These are phyloP conservation scores for Pipistrellus pygmaeus DNA, from an alignment of 2,797 vertebrate genomes.

Conservation along the genomic window DNA sequence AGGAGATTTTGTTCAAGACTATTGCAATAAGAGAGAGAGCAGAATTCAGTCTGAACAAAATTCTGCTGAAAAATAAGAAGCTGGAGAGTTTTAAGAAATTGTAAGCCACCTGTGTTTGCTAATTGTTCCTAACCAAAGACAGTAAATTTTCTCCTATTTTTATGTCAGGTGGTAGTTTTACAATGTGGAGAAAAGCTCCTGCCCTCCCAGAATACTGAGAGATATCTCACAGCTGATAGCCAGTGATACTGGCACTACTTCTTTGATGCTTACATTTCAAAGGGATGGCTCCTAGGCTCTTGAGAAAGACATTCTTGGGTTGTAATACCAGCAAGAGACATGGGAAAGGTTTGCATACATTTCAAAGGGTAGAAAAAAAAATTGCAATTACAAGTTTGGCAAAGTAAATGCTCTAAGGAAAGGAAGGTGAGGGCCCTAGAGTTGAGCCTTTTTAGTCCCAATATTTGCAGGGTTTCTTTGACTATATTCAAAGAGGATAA, in stretches of 20 bases:
- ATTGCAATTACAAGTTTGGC: neutral
- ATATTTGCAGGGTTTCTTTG: constrained; percentile 53
- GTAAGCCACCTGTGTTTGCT: neutral
- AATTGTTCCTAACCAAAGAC: neutral
- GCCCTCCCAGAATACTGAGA: no score
- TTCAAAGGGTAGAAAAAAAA: neutral
- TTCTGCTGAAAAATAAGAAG: neutral
- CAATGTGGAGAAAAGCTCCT: neutral
- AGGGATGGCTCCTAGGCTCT: neutral
- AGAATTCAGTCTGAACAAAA: neutral
- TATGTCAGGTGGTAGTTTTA: neutral
- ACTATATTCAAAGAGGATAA: constrained; percentile 65
- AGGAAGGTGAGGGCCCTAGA: neutral
- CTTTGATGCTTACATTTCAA: neutral
- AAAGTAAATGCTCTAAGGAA: constrained; percentile 11
- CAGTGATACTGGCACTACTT: neutral
- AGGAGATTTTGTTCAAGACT: neutral
- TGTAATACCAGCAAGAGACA: neutral
- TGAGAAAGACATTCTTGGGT: neutral
- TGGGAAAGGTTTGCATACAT: neutral
- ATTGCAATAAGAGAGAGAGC: neutral
- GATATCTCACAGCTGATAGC: neutral
- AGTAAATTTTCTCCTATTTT: neutral
- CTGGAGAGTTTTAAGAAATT: neutral
- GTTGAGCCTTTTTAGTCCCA: neutral